Evolutionary conservation across 1,140 invertebrate genomes (phyloP).

Genomic region (Heliconius hewitsoni): DNA sequence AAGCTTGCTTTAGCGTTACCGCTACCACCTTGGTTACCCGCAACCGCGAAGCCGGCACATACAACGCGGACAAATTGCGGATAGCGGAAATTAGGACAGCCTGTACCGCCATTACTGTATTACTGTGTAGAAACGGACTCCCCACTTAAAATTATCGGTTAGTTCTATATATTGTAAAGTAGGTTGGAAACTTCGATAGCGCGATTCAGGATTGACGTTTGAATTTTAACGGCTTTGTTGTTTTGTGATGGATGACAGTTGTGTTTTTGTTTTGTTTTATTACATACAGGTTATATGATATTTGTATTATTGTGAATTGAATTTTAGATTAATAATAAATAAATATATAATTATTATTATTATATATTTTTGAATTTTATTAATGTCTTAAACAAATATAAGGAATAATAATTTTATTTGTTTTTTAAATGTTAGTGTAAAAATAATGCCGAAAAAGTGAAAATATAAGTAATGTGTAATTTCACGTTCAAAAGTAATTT

Average conservation of each 20-base stretch:
- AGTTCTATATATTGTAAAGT: neutral
- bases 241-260: neutral
- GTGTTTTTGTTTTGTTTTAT: neutral
- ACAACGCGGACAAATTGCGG: conserved; percentile 21
- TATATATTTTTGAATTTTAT: too few relatives aligned
- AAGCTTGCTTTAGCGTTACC: conserved; percentile 10
- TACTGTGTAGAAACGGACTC: conserved; percentile 54
- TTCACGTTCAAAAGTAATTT: too few relatives aligned
- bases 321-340: too few relatives aligned
- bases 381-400: too few relatives aligned
- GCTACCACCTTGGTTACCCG: neutral
- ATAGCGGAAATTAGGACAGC: conserved; percentile 33
- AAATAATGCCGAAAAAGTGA: too few relatives aligned
- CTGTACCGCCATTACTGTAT: conserved; percentile 36
- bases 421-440: too few relatives aligned
- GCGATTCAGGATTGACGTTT: conserved; percentile 4
- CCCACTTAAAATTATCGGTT: conserved; percentile 9
- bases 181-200: neutral
- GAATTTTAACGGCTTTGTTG: neutral
- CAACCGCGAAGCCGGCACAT: conserved; percentile 1
- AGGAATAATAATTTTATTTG: too few relatives aligned
- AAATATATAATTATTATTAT: too few relatives aligned
- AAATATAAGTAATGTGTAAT: too few relatives aligned
- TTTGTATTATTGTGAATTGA: neutral
- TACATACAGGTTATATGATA: too few relatives aligned